A percentile compares a stretch with the other conserved stretches of the same genome.
phyloP scores from a whole-genome alignment of 2,797 vertebrate genomes.

The Coregonus suidteri region DNA sequence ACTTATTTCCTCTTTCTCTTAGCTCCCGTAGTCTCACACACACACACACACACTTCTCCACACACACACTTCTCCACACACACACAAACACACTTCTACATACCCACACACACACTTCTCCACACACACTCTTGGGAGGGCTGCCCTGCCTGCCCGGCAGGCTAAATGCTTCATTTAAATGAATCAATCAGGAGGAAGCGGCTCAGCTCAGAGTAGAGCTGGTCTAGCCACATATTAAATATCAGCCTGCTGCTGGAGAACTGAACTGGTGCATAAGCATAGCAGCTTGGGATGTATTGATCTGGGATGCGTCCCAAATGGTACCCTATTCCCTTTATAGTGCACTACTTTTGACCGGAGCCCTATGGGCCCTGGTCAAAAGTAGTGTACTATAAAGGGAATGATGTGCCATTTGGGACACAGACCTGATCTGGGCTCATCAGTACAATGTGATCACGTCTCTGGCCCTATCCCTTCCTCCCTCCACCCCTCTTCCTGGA shows the following conservation, averaged over 20 bases:
- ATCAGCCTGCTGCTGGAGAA: constrained; percentile 54
- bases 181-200: constrained; percentile 57
- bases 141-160: constrained; percentile 20
- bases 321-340: neutral
- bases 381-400: neutral
- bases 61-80: neutral
- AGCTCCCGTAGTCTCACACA: neutral
- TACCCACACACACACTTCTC: too few species aligned
- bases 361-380: too few species aligned
- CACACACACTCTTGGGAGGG: constrained; percentile 2
- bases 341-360: neutral
- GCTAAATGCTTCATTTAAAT: constrained; percentile 53
- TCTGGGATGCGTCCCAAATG: constrained; percentile 39
- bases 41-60: too few species aligned
- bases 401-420: neutral
- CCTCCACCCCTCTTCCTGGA: constrained; percentile 18
- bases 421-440: neutral
- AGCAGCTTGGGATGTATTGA: constrained; percentile 67
- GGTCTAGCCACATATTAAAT: constrained; percentile 67
- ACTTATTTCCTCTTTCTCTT: neutral
- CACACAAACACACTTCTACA: neutral
- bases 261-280: constrained; percentile 65
- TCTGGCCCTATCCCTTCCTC: too few species aligned
- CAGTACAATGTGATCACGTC: constrained; percentile 31
- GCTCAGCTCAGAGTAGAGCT: neutral